These are phyloP conservation scores for Daubentonia madagascariensis DNA, from an alignment of 2,113 vertebrate species.

Conservation along the genomic window DNA sequence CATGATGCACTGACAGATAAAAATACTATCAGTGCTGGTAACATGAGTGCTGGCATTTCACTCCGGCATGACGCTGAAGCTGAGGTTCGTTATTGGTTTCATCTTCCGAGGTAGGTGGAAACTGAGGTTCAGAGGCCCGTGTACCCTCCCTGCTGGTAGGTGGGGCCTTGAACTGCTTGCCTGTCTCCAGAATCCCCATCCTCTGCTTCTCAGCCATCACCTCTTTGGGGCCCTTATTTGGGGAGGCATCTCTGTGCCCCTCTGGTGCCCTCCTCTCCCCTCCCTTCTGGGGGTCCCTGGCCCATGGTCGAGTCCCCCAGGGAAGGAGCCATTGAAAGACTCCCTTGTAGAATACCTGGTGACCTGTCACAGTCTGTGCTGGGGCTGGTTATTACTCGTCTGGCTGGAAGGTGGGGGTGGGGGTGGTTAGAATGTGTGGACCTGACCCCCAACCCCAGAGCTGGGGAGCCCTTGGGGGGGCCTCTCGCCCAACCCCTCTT, in stretches of 20 bases:
- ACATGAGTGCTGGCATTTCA: not conserved
- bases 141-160: fast-evolving
- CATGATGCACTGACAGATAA: not conserved
- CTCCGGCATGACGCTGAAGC: not conserved
- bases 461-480: not conserved
- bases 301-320: not conserved
- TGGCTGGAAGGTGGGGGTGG: not conserved
- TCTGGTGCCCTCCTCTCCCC: not conserved
- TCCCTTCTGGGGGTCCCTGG: not conserved
- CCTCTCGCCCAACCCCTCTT: fast-evolving
- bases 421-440: not conserved
- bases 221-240: not conserved
- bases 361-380: not conserved
- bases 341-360: not conserved
- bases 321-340: not conserved
- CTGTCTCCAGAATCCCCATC: not conserved
- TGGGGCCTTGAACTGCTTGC: not conserved
- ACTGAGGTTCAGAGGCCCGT: not conserved
- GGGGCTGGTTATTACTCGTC: not conserved
- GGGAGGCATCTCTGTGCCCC: not conserved
- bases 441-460: not conserved
- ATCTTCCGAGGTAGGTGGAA: constrained; percentile 19
- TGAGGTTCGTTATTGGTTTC: not conserved
- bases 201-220: not conserved
- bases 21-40: not conserved